Base-by-base conservation (phyloP, 2,113 vertebrate species). In the Irena cyanogastra region DNA sequence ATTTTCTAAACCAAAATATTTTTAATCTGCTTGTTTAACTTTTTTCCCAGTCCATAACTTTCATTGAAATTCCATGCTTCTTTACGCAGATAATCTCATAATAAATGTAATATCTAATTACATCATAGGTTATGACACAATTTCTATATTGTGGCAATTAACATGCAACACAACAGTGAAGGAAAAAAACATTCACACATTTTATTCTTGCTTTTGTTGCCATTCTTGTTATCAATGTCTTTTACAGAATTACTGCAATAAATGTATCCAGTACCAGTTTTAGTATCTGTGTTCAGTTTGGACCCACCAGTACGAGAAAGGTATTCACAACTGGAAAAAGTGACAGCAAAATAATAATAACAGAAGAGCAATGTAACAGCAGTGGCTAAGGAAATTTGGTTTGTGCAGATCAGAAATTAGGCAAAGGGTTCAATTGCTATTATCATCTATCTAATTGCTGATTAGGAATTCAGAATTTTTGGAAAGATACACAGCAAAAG, bases 131-230 rank as follows among this genome's bases (percentile, higher is more conserved):
- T 69, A 27, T 57, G 26, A 70, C 16, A 74, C 11, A 49, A 49
- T 54, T 66, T 75, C 42, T 42, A 4, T 49, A 16, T 23, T 42
- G 13, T 39, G 14, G 19, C 71, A 87, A 69, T 60, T 23, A 80
- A 10, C 8, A 64, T 3, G 16, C 10, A 78, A 13, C 14, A 14
- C 20, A 76, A 49, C 20, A 92, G 2, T 9, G 10, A 45, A 35
- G 3, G 3, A 11, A 49, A 66, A 69, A 63, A 31, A 13, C 1
- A 0, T 28, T 33, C 2, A 21, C 9, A 30, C 2, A 50, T 30
- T 72, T 56, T 74, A 49, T 30, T 74, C 10, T 44, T 45, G 49
- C 39, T 71, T 54, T 72, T 63, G 2, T 17, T 74, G 4, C 37
- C 15, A n/a, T 74, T 77, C 9, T 15, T 70, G 7, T 45, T 60